Base-by-base conservation (phyloP, 2,113 vertebrate species). In the Ivindomyrus marchei region DNA sequence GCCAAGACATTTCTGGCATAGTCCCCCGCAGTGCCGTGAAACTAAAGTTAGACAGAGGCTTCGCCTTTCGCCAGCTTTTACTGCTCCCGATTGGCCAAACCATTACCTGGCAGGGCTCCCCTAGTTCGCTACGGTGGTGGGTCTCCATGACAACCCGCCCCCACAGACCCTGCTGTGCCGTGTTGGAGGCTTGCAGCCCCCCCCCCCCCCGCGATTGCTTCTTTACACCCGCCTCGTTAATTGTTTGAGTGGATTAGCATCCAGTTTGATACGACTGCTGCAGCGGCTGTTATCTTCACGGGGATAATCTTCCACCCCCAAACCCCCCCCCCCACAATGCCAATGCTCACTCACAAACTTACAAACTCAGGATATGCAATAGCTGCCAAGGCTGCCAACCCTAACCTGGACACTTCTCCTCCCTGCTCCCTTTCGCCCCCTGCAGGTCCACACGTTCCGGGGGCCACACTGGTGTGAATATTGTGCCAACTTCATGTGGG, bases 401-500 rank as follows among this genome's bases (percentile, higher is more conserved):
- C 62, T 70, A 27, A 27, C n/a, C 62, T 9, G 62, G 62, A 31
- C 62, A 31, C 62, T 13, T 11, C 91, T 50, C 52, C 24, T 85
- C 17, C 39, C 24, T 50, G 6, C 90, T 84, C 85, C 74, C 62
- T 93, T 85, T 91, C 7, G 91, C 89, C 92, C 87, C 90, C 95
- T 95, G 19, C 95, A 97, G 97, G 96, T 97, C 92, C 97, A 97
- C 90, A 97, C 97, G 0, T 97, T 97, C 95, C 93, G 97, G 92
- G 97, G 97, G 80, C 97, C 97, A 42, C 97, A 97, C 90, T 97
- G 96, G 97, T 97, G 96, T 95, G 96, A 97, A 88, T 97, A 97
- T 93, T 97, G 97, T 90, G 97, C 96, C 94, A 97, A 97, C 93
- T 97, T 97, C 91, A 97, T 97, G 97, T 97, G 97, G 97, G 97